Conservation (phyloP, 92 coral and sea anemone species). For the Plumapathes pennacea region DNA sequence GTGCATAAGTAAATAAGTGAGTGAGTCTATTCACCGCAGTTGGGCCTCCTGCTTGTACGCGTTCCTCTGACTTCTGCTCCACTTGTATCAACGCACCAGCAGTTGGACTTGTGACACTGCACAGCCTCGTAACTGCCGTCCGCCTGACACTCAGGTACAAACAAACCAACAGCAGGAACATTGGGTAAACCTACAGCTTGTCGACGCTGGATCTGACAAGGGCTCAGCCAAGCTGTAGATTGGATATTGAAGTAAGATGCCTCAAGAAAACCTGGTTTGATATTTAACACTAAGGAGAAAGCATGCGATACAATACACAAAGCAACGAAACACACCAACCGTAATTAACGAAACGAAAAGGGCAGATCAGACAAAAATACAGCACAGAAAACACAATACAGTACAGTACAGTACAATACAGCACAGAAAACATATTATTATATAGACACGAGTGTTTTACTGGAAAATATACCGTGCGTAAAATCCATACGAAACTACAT, state of each 20-base stretch:
- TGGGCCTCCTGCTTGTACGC: slow-evolving; percentile 29
- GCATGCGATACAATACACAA: neutral
- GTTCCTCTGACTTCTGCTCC: slow-evolving; percentile 45
- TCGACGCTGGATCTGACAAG: slow-evolving; percentile 64
- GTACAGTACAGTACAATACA: no score
- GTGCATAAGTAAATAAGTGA: neutral
- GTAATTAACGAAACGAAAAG: no score
- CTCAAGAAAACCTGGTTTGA: neutral
- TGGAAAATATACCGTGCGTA: no score
- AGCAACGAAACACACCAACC: no score
- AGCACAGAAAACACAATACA: no score
- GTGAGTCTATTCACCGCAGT: slow-evolving; percentile 18
- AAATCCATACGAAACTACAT: no score
- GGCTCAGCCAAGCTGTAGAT: slow-evolving; percentile 63
- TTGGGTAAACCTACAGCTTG: slow-evolving; percentile 44
- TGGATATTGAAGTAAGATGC: neutral
- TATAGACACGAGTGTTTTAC: no score
- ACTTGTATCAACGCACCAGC: slow-evolving; percentile 24
- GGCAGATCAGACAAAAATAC: no score
- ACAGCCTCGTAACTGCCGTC: slow-evolving; percentile 58
- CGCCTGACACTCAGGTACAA: slow-evolving; percentile 63
- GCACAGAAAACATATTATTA: no score
- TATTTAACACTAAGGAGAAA: neutral
- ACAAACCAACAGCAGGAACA: slow-evolving; percentile 61
- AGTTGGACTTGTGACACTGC: slow-evolving; percentile 26